These are phyloP conservation scores for Yponomeuta cagnagella DNA, from an alignment of 2,888 invertebrate genomes.

Conservation along the genomic window DNA sequence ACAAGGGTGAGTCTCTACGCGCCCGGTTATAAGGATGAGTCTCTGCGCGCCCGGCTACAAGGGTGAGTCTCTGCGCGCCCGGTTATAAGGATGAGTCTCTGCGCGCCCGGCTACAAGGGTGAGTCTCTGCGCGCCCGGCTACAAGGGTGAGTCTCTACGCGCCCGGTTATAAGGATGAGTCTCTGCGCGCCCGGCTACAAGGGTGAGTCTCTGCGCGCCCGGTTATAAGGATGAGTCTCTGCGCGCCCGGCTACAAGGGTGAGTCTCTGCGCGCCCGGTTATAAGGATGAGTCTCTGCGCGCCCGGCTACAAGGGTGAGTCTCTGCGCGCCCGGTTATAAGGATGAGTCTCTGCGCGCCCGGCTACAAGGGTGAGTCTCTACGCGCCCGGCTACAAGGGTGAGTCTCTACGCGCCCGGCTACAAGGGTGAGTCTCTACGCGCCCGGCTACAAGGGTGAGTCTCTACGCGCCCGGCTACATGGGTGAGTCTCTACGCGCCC, in stretches of 20 bases:
- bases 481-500: constrained; percentile 63
- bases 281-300: too few species aligned
- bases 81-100: too few species aligned
- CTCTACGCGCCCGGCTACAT: constrained; percentile 81
- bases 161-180: constrained; percentile 76
- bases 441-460: too few species aligned
- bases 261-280: too few species aligned
- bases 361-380: constrained; percentile 79
- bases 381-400: constrained; percentile 56
- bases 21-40: constrained; percentile 30
- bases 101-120: constrained; percentile 68
- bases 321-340: too few species aligned
- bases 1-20: constrained; percentile 79
- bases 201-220: constrained; percentile 33
- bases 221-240: constrained; percentile 79
- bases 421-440: too few species aligned
- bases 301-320: too few species aligned
- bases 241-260: constrained; percentile 74
- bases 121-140: constrained; percentile 83
- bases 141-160: constrained; percentile 28
- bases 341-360: constrained; percentile 33
- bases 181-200: constrained; percentile 82
- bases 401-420: too few species aligned
- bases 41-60: too few species aligned
- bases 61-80: too few species aligned